phyloP scores from a whole-genome alignment of 1,140 invertebrate species.

The Drosophila sp. region DNA sequence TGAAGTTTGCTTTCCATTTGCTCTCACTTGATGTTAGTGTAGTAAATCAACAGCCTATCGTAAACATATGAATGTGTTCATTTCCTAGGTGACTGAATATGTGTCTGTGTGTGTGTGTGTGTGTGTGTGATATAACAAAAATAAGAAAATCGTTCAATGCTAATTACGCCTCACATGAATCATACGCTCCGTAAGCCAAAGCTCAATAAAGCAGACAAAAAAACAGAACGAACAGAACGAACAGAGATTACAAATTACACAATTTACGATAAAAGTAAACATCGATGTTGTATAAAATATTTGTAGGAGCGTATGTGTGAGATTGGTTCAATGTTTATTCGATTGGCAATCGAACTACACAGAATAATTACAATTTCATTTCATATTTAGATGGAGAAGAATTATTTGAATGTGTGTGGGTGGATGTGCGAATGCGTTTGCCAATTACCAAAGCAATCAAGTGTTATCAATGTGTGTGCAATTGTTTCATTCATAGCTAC shows the following conservation, averaged over 20 bases:
- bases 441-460: conserved; percentile 73
- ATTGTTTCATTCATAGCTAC: conserved; percentile 59
- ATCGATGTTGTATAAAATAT: neutral
- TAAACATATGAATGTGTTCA: neutral
- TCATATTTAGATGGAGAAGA: conserved; percentile 35
- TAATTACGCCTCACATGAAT: conserved; percentile 37
- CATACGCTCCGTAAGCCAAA: conserved; percentile 47
- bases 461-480: conserved; percentile 67
- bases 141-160: conserved; percentile 25
- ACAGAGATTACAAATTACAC: conserved; percentile 33
- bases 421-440: conserved; percentile 29
- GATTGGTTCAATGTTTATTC: conserved; percentile 5
- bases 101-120: conserved; percentile 20
- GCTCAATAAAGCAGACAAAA: conserved; percentile 8
- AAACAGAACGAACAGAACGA: conserved; percentile 19
- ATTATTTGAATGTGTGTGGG: conserved; percentile 24
- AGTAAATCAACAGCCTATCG: conserved; percentile 4
- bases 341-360: conserved; percentile 20
- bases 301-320: neutral
- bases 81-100: neutral
- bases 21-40: conserved; percentile 6
- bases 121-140: conserved; percentile 18
- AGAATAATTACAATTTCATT: conserved; percentile 64
- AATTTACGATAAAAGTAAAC: neutral
- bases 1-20: neutral